Evolutionary conservation across 2,888 invertebrate species (phyloP), one percentile per base, ranked within the genome.

Genomic region (Microctonus brassicae): DNA sequence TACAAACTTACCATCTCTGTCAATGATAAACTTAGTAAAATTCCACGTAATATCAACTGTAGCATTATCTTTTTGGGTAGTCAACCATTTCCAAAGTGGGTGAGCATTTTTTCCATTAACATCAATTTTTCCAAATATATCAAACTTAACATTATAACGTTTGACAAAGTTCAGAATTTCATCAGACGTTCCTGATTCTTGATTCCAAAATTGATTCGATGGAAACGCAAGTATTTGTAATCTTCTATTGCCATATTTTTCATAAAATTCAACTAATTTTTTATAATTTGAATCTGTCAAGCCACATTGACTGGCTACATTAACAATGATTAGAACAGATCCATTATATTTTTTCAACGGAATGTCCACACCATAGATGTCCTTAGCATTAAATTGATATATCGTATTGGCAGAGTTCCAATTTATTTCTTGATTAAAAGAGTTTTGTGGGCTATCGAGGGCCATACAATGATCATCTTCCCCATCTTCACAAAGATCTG

Each of bases 301-400:
- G 10, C 95, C 95, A 88, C 96, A 97, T 82, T 95, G 91, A 22
- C 94, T 94, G 1, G 97, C 97, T 36, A 96, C 96, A 85, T 97
- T 97, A 4, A 96, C 95, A 72, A 97, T 92, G 53, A 97, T 90
- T 76, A 93, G 90, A 39, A 95, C 94, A 86, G 95, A 92, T 65
- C 93, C 95, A 83, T 92, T 89, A 88, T 95, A 96, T 69, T 92
- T 93, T 65, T 93, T 93, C 74, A 97, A 86, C 7, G 93, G 91
- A 0, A 96, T 93, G 39, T 93, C 91, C 80, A 95, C 91, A 3
- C 95, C 97, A 84, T 94, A 92, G 65, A 96, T 94, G 82, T 96
- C 93, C 72, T 91, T 92, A 0, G 92, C 96, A n/a, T 90, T 91
- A 83, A 97, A 97, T 74, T 95, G 93, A 83, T 96, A 94, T 71